phyloP scores from a whole-genome alignment of 2,113 vertebrate genomes.

The Rana temporaria region DNA sequence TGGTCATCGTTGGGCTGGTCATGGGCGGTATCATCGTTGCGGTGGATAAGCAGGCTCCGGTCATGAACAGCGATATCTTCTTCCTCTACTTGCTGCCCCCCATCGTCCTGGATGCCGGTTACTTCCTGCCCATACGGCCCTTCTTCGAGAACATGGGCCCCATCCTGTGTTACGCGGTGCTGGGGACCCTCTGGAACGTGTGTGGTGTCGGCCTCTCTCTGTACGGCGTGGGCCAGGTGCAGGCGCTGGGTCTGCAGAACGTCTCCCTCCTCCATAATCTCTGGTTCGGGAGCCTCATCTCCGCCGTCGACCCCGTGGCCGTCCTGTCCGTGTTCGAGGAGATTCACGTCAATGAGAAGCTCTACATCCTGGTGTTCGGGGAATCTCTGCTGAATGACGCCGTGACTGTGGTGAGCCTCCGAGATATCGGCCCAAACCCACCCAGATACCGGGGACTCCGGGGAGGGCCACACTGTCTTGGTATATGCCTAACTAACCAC shows the following conservation, averaged over 20 bases:
- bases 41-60: slow-evolving; percentile 74
- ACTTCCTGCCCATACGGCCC: slow-evolving; percentile 81
- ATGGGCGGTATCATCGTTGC: slow-evolving; percentile 80
- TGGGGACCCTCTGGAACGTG: slow-evolving; percentile 81
- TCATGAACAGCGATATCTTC: slow-evolving; percentile 80
- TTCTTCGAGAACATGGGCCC: slow-evolving; percentile 84
- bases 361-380: slow-evolving; percentile 83
- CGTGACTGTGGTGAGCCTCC: slow-evolving; percentile 76
- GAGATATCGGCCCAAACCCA: too few species aligned
- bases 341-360: slow-evolving; percentile 85
- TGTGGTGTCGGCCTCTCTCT: slow-evolving; percentile 81
- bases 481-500: too few species aligned
- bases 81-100: slow-evolving; percentile 85
- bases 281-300: slow-evolving; percentile 81
- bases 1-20: slow-evolving; percentile 83
- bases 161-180: slow-evolving; percentile 72
- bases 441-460: too few species aligned
- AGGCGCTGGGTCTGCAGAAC: slow-evolving; percentile 71
- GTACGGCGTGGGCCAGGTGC: slow-evolving; percentile 78
- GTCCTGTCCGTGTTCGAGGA: slow-evolving; percentile 83
- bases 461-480: too few species aligned
- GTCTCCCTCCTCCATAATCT: slow-evolving; percentile 82
- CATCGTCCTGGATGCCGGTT: slow-evolving; percentile 81
- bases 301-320: slow-evolving; percentile 77
- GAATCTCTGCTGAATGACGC: slow-evolving; percentile 83